A percentile compares a stretch with the other conserved stretches of the same genome.
Evolutionary conservation across 2,797 vertebrate genomes (phyloP).

Genomic region (Salarias fasciatus): DNA sequence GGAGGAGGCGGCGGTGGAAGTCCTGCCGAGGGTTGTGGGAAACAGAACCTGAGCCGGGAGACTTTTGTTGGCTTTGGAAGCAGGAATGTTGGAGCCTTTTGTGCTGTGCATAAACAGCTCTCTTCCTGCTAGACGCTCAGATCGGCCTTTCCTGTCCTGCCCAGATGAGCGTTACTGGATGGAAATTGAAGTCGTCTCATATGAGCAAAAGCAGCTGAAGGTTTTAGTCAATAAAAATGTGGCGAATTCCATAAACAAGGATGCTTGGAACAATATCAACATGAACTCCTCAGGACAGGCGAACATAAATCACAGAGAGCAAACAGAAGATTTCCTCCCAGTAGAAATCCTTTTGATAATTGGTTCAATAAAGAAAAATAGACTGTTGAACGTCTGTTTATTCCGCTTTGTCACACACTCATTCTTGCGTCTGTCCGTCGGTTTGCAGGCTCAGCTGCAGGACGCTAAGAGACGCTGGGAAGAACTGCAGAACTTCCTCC

Average conservation of each 20-base stretch:
- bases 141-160: conserved; percentile 51
- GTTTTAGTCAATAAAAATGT: background rate
- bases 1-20: conserved; percentile 52
- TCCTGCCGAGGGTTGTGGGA: conserved; percentile 59
- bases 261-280: too few relatives aligned
- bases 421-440: background rate
- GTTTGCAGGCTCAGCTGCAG: conserved; percentile 88
- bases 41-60: conserved; percentile 51
- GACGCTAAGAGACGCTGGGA: conserved; percentile 95
- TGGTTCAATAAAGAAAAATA: too few relatives aligned
- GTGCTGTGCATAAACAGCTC: conserved; percentile 66
- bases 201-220: background rate
- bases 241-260: too few relatives aligned
- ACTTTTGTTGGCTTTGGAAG: conserved; percentile 66
- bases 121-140: conserved; percentile 56
- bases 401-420: too few relatives aligned
- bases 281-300: too few relatives aligned
- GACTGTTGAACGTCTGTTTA: too few relatives aligned
- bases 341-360: too few relatives aligned
- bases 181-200: conserved; percentile 19
- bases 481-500: conserved; percentile 92
- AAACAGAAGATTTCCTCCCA: too few relatives aligned
- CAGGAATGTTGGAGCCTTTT: conserved; percentile 68
- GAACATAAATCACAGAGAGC: too few relatives aligned
- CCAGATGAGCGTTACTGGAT: conserved; percentile 17